A percentile compares a stretch with the other conserved stretches of the same genome.
These are phyloP conservation scores for Eolophus roseicapilla DNA, from an alignment of 2,113 vertebrate genomes.

Conservation along the genomic window DNA sequence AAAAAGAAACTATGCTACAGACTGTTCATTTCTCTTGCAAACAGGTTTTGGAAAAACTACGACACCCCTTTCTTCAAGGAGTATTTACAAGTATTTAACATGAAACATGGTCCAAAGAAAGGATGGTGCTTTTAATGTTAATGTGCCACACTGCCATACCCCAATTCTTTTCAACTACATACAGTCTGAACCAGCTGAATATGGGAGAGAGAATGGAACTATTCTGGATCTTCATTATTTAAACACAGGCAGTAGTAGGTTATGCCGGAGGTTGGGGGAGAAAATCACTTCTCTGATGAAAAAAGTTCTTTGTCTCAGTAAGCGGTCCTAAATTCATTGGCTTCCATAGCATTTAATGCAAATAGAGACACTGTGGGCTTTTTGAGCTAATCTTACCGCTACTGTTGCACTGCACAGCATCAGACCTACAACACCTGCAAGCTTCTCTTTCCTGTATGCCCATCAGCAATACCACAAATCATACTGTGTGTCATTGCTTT, in stretches of 20 bases:
- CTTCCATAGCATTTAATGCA: not conserved
- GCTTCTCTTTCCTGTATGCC: not conserved
- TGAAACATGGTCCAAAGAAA: not conserved
- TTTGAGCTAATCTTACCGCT: not conserved
- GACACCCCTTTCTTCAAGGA: not conserved
- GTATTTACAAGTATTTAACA: not conserved
- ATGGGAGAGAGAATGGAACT: not conserved
- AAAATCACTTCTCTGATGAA: not conserved
- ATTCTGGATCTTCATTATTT: not conserved
- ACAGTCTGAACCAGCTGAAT: not conserved
- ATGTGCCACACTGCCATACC: not conserved
- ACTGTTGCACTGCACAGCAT: not conserved
- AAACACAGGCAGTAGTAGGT: not conserved
- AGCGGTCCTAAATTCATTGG: not conserved
- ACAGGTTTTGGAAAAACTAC: not conserved
- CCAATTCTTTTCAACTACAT: not conserved
- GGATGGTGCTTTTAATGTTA: not conserved
- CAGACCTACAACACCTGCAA: not conserved
- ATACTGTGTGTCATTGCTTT: not conserved
- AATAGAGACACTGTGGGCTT: fast-evolving
- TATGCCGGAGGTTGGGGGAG: fast-evolving
- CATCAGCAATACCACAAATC: not conserved
- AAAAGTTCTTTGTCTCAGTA: not conserved
- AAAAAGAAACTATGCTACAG: not conserved
- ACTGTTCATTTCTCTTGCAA: not conserved